Percentiles rank a stretch among this genome's conserved stretches.
These are phyloP conservation scores for Melanotaenia nigrans DNA, from an alignment of 2,797 vertebrate genomes.

Conservation along the genomic window DNA sequence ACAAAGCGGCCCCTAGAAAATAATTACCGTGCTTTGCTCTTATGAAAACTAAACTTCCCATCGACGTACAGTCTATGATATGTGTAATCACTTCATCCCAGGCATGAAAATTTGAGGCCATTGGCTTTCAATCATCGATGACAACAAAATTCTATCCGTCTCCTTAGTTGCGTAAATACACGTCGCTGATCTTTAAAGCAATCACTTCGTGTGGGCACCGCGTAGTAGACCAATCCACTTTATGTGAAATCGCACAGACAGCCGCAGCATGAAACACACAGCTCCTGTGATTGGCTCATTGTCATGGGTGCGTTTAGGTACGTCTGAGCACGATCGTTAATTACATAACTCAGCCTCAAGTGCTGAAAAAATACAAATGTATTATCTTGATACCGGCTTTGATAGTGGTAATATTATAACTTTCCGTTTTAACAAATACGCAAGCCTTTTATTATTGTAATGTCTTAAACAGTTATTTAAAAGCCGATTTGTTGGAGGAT, in stretches of 20 bases:
- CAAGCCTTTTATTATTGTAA: background rate
- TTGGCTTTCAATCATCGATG: constrained; percentile 75
- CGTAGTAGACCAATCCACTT: background rate
- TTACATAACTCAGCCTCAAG: background rate
- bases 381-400: fast-evolving
- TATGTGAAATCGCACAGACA: background rate
- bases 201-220: fast-evolving
- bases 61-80: constrained; percentile 18
- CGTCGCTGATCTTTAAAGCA: constrained; percentile 29
- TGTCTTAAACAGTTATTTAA: background rate
- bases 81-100: constrained; percentile 69
- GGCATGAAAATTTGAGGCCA: constrained; percentile 69
- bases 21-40: constrained; percentile 44
- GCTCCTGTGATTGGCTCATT: constrained; percentile 53
- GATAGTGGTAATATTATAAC: background rate
- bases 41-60: constrained; percentile 41
- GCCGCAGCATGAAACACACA: background rate
- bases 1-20: background rate
- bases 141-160: constrained; percentile 67
- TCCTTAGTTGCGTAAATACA: background rate
- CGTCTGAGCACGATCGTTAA: background rate
- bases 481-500: background rate
- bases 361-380: background rate
- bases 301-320: constrained; percentile 34
- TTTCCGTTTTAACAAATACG: fast-evolving